Evolutionary conservation across 2,888 invertebrate species (phyloP), one percentile per base, ranked within the genome.

Genomic region (Cantharis rustica): DNA sequence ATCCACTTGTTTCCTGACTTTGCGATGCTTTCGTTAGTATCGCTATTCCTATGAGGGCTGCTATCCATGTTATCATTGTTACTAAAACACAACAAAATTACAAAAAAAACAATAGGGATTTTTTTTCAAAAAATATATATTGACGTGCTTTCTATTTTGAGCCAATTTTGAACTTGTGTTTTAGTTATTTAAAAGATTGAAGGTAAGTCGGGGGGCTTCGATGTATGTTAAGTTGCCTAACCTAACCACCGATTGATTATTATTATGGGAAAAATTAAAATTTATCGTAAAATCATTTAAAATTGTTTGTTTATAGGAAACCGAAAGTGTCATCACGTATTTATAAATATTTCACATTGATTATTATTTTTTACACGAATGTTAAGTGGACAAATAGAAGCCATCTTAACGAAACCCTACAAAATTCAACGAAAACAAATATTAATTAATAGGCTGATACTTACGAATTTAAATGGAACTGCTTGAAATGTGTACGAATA

Each of bases 41-140:
- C 70, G 78, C 80, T 70, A 80, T 78, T 71, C 79, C 75, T 64
- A 83, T 72, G 26, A 83, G 79, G 68, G 83, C 72, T 13, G 79
- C 78, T 76, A 84, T 79, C 85, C 86, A 86, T 86, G 77, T 85
- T 85, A 82, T 85, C 86, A 86, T 86, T 78, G 80, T 85, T 82
- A 73, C 85, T 85, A 70, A 75, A 75, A 26, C 27, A 27, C 82
- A 84, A 63, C 69, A 76, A 71, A 75, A 20, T 11, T 16, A 17
- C 4, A 20, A 20, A 20, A 20, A 20, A 20, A n/a, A n/a, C n/a
- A n/a, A n/a, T n/a, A n/a, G n/a, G n/a, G n/a, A n/a, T n/a, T n/a
- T n/a, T n/a, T n/a, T n/a, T n/a, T n/a, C n/a, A n/a, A n/a, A n/a
- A 17, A 17, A 17, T 17, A 17, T 23, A 23, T 23, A 23, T 23